Evolutionary conservation across 2,797 vertebrate species (phyloP).

Genomic region (Astyanax mexicanus): DNA sequence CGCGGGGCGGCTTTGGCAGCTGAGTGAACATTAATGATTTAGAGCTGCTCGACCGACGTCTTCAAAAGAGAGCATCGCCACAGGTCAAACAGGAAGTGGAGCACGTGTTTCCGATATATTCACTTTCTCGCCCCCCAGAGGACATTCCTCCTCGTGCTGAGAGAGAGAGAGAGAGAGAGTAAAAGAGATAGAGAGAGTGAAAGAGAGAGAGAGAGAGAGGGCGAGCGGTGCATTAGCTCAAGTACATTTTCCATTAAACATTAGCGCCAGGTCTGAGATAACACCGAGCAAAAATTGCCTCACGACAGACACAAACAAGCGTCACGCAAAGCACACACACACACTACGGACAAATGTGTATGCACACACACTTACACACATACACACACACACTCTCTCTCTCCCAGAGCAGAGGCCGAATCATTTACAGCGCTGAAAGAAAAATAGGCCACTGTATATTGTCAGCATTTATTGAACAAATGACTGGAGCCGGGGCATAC

Average conservation of each 20-base stretch:
- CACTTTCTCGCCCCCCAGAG: slow-evolving; percentile 5
- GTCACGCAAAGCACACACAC: background rate
- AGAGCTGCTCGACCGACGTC: slow-evolving; percentile 6
- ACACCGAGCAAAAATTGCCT: slow-evolving; percentile 13
- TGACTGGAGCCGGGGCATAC: slow-evolving; percentile 53
- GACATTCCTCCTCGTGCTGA: slow-evolving; percentile 17
- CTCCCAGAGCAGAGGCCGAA: slow-evolving; percentile 26
- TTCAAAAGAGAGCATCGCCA: slow-evolving; percentile 38
- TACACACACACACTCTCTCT: slow-evolving; percentile 18
- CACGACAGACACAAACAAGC: slow-evolving; percentile 11
- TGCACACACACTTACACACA: background rate
- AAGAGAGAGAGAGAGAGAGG: slow-evolving; percentile 10
- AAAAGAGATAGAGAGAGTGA: too few species aligned
- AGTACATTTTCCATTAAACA: slow-evolving; percentile 38
- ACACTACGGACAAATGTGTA: slow-evolving; percentile 17
- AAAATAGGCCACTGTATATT: slow-evolving; percentile 42
- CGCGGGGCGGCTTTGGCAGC: background rate
- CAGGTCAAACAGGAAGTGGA: slow-evolving; percentile 28
- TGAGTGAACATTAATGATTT: slow-evolving; percentile 32
- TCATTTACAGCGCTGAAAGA: slow-evolving; percentile 19
- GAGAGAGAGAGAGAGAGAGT: slow-evolving; percentile 13
- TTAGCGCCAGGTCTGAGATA: slow-evolving; percentile 41
- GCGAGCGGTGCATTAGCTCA: slow-evolving; percentile 1
- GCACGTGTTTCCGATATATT: slow-evolving; percentile 34
- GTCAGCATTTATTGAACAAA: slow-evolving; percentile 55